Percentiles rank a stretch among this genome's conserved stretches.
Evolutionary conservation across 2,888 invertebrate species (phyloP).

Genomic region (Euzophera pinguis): DNA sequence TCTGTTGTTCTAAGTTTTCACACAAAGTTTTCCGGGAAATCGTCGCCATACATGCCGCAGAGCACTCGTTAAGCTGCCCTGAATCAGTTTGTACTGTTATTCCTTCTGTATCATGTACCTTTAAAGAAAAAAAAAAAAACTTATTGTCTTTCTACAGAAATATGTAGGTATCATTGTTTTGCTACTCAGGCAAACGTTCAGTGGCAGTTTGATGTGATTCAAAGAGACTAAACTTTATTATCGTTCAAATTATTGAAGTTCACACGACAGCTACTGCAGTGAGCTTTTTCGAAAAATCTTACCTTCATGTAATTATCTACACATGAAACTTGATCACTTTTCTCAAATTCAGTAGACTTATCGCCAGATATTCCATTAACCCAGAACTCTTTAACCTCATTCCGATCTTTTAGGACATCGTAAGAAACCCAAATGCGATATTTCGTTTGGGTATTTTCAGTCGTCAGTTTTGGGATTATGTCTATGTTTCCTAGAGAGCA

Average conservation of each 20-base stretch:
- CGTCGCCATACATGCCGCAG: slow-evolving; percentile 80
- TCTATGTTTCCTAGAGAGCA: slow-evolving; percentile 57
- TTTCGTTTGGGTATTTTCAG: slow-evolving; percentile 33
- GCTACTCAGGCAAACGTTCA: neutral
- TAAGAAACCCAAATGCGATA: slow-evolving; percentile 55
- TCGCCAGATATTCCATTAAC: slow-evolving; percentile 49
- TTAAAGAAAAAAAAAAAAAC: neutral
- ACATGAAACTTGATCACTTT: slow-evolving; percentile 50
- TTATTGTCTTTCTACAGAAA: neutral
- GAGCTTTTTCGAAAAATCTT: slow-evolving; percentile 15
- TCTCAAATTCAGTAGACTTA: slow-evolving; percentile 44
- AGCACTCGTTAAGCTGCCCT: slow-evolving; percentile 69
- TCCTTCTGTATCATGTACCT: slow-evolving; percentile 35
- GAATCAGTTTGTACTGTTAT: slow-evolving; percentile 49
- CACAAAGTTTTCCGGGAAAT: slow-evolving; percentile 80
- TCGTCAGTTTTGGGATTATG: slow-evolving; percentile 46
- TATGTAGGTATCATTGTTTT: neutral
- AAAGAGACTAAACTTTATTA: no score
- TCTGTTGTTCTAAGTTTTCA: slow-evolving; percentile 76
- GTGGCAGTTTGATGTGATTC: neutral
- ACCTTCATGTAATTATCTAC: slow-evolving; percentile 57
- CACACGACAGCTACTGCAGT: no score
- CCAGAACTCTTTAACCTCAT: slow-evolving; percentile 50
- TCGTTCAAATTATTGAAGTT: no score
- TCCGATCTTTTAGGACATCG: slow-evolving; percentile 41